Percentiles rank a stretch among this genome's conserved stretches.
Evolutionary conservation across 2,888 invertebrate genomes (phyloP).

Genomic region (Mechanitis mazaeus): DNA sequence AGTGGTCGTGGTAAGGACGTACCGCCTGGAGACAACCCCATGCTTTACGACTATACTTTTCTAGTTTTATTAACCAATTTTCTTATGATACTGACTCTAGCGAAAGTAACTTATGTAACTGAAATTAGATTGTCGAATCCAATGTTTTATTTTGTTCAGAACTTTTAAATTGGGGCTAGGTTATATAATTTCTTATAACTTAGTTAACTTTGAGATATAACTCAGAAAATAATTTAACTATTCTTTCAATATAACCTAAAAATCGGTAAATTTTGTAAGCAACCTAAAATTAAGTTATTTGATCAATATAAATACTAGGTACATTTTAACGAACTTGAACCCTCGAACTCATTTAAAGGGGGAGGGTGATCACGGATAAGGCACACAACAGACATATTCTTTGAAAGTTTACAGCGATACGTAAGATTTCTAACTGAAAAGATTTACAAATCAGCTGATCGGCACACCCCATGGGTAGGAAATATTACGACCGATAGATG

Average conservation of each 20-base stretch:
- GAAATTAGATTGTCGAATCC: background rate
- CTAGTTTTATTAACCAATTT: background rate
- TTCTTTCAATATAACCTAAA: background rate
- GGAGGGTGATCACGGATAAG: conserved; percentile 43
- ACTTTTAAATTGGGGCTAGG: too few relatives aligned
- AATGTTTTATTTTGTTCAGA: background rate
- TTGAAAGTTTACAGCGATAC: conserved; percentile 16
- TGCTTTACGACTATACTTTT: background rate
- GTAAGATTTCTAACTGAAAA: conserved; percentile 16
- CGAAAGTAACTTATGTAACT: conserved; percentile 21
- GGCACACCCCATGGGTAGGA: conserved; percentile 34
- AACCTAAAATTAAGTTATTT: conserved; percentile 12
- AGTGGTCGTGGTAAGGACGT: conserved; percentile 48
- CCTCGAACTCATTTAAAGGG: conserved; percentile 36
- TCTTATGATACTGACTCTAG: conserved; percentile 1
- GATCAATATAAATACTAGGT: conserved; percentile 34
- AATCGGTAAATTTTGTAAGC: background rate
- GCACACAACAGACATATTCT: conserved; percentile 38
- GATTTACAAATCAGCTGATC: conserved; percentile 32
- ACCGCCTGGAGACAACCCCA: conserved; percentile 39
- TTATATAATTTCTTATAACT: conserved; percentile 1
- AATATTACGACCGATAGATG: conserved; percentile 42
- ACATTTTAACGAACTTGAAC: conserved; percentile 42
- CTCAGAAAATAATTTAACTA: background rate
- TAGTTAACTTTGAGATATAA: background rate